Evolutionary conservation across 2,797 vertebrate species (phyloP), one percentile per base, ranked within the genome.

Genomic region (Falco berigora): DNA sequence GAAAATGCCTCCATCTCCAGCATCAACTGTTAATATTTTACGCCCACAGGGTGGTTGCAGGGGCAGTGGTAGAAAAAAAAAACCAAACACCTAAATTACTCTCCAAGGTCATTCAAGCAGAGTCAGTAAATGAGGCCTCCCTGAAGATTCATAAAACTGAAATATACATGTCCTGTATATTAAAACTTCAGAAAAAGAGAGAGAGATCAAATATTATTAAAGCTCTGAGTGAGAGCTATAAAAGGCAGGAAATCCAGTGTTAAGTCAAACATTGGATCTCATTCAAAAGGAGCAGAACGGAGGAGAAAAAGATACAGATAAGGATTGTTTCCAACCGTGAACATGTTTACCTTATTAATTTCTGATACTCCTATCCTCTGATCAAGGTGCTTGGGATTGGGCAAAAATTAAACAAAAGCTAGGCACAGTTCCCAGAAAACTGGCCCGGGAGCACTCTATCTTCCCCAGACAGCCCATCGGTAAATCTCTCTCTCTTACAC

Each of bases 101-200:
- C 94, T 93, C 97, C 98, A 98, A 99, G 98, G 98, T 99, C 98
- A 98, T 64, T 97, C 75, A 88, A 96, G 96, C 97, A 98, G 92
- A 94, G 62, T 78, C 72, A 63, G 97, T 94, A 98, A 98, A 98
- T 95, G 98, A 98, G 97, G 88, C 82, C 69, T 98, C 98, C 97
- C 96, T 59, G 86, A 88, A 97, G 98, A 98, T 98, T 95, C 97
- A 98, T 98, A 98, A 98, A 98, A 96, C 93, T 97, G 94, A 96
- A 97, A 97, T 97, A 98, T 97, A 55, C 79, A 30, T 6, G 21
- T 66, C 59, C 52, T 56, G 46, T 25, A 30, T 21, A 90, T 50
- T 58, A 90, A 49, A 94, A 87, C 58, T 85, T 76, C 66, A 78
- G 86, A 27, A 46, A 49, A 61, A 82, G 50, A 82, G 59, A 68